Conservation (phyloP, 2,113 vertebrate species). For the Varanus komodoensis region DNA sequence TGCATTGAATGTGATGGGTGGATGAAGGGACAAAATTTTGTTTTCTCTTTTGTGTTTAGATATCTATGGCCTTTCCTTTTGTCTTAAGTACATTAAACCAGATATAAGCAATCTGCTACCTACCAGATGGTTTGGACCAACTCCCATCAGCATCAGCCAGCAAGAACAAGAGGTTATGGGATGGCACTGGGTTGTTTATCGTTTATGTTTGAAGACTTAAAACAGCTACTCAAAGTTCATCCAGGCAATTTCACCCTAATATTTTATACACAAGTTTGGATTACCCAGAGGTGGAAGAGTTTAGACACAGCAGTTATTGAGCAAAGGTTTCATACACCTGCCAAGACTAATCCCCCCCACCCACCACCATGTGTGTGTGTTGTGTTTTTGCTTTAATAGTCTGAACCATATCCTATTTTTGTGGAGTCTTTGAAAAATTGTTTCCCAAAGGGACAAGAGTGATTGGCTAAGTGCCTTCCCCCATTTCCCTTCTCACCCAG, state of each 20-base stretch:
- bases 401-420: neutral
- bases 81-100: neutral
- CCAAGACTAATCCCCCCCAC: slow-evolving; percentile 6
- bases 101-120: too few relatives aligned
- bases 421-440: neutral
- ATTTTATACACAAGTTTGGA: slow-evolving; percentile 24
- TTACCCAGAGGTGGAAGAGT: slow-evolving; percentile 38
- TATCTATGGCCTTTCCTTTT: neutral
- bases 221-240: slow-evolving; percentile 47
- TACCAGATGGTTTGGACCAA: neutral
- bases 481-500: neutral
- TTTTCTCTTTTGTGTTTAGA: neutral
- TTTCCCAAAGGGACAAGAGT: neutral
- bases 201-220: neutral
- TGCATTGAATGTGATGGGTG: neutral
- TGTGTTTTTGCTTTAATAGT: neutral
- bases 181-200: too few relatives aligned
- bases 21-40: neutral
- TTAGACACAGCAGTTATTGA: slow-evolving; percentile 42
- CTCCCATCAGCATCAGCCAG: too few relatives aligned
- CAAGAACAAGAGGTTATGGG: too few relatives aligned
- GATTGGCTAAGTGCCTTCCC: slow-evolving; percentile 1
- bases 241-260: slow-evolving; percentile 53
- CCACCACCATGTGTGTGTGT: neutral
- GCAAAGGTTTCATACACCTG: slow-evolving; percentile 50